Base-by-base conservation (phyloP, 2,888 invertebrate species). In the Nymphalis urticae region DNA sequence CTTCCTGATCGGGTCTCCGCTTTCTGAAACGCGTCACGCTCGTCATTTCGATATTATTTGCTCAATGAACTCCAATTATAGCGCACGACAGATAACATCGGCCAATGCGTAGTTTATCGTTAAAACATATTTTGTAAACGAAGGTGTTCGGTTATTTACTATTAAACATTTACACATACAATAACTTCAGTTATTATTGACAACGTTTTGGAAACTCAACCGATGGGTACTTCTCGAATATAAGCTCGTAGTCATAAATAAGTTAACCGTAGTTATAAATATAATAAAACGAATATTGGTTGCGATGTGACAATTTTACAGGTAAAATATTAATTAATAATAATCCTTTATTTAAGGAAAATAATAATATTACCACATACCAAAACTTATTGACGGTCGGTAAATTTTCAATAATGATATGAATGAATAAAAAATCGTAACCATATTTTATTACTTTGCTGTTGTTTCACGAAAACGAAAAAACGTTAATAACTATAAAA, bases 31-130 rank as follows among this genome's bases (percentile, higher is more conserved):
- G 56, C 48, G 56, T 69, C 61, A 64, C 64, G 68, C 42, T 64
- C 68, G 64, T 64, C 64, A 64, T 69, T 65, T 65, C 51, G 62
- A 62, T 69, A 62, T 75, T 79, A 76, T 78, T 77, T 76, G 73
- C 75, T 74, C 76, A 72, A 69, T 71, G 70, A 64, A 63, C 64
- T 64, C 68, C 66, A 61, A 70, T 66, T 70, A 68, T 70, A 68
- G 66, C 60, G 63, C 66, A 48, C 32, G 66, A 69, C 48, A 70
- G 73, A 72, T 73, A 72, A 68, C 73, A 66, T 64, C 68, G 59
- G 58, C 48, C 54, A 48, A 66, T 69, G 71, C 71, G 73, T 72
- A 68, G 68, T 73, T 72, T 70, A 67, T 59, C 64, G 63, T 62
- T 66, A 50, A 62, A 62, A 64, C 56, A 63, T 69, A 60, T 72